Base-by-base conservation (phyloP, 2,113 vertebrate species). In the Lontra canadensis region DNA sequence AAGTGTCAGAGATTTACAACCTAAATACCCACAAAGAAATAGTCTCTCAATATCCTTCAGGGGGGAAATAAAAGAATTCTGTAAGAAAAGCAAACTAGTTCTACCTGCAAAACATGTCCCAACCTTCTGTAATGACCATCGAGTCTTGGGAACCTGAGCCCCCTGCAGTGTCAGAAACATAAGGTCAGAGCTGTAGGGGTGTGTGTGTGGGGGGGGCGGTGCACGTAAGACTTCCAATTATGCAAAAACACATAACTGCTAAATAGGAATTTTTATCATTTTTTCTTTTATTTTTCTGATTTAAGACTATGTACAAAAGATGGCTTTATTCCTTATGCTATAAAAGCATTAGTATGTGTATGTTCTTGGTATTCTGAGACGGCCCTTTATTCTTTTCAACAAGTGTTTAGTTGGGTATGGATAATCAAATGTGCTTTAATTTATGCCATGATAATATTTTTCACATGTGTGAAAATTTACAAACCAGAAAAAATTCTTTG, bases 261-360 rank as follows among this genome's bases (percentile, higher is more conserved):
- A 80, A 94, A 74, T 29, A 88, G 26, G 8, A 12, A 89, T 47
- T 92, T 90, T 52, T 42, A 67, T 29, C 7, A 82, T 82, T 94
- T 94, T 92, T 88, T 26, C 17, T 92, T 55, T 80, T 13, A 47
- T 88, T 90, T 82, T 90, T 84, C 84, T 94, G 34, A 78, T 26
- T 95, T 94, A 95, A 82, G 25, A 44, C 21, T n/a, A 4, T 81
- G 36, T 52, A 15, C 88, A 69, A 88, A 71, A 86, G 55, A 73
- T 76, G 6, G 4, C 6, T 65, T 84, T 49, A 89, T 81, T 83
- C 59, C 65, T 69, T 76, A 78, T 55, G 95, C 52, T 78, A 4
- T 65, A 76, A 87, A 74, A 69, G n/a, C n/a, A 90, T 97, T 98
- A 91, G 42, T 39, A 73, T 81, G 39, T 65, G 59, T 39, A 89